Conservation (phyloP, 2,797 vertebrate species). For the Sitta carolinensis region DNA sequence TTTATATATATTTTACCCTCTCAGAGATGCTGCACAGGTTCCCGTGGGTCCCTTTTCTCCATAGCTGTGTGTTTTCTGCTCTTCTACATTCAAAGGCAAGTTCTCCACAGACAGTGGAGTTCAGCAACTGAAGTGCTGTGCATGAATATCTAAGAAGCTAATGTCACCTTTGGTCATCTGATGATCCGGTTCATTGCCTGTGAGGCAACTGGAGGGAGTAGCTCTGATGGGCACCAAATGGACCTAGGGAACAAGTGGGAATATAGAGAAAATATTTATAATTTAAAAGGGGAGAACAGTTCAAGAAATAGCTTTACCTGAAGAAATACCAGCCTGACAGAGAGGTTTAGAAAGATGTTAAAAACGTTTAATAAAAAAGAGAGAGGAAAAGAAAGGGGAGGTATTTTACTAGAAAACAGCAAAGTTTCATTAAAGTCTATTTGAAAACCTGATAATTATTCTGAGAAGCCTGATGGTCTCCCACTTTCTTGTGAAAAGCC, state of each 20-base stretch:
- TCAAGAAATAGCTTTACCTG: background rate
- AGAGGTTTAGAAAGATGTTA: background rate
- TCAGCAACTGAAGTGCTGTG: background rate
- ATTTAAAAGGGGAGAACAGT: background rate
- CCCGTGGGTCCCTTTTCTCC: background rate
- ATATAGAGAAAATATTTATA: background rate
- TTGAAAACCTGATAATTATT: background rate
- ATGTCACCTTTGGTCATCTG: background rate
- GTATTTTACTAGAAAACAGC: background rate
- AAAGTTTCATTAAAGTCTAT: background rate
- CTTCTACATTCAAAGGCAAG: background rate
- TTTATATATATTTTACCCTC: background rate
- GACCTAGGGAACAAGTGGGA: background rate
- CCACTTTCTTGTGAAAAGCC: background rate
- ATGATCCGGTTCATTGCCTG: background rate
- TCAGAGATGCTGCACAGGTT: background rate
- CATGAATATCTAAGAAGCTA: background rate
- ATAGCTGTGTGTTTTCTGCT: background rate
- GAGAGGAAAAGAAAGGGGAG: rapidly evolving
- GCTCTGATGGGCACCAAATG: background rate
- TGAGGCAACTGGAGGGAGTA: background rate
- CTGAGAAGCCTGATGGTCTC: background rate
- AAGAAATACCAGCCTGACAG: background rate
- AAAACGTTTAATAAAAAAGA: background rate
- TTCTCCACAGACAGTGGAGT: background rate